A percentile compares a stretch with the other conserved stretches of the same genome.
Conservation (phyloP, 2,797 vertebrate genomes). For the Pangasius larnaudii region DNA sequence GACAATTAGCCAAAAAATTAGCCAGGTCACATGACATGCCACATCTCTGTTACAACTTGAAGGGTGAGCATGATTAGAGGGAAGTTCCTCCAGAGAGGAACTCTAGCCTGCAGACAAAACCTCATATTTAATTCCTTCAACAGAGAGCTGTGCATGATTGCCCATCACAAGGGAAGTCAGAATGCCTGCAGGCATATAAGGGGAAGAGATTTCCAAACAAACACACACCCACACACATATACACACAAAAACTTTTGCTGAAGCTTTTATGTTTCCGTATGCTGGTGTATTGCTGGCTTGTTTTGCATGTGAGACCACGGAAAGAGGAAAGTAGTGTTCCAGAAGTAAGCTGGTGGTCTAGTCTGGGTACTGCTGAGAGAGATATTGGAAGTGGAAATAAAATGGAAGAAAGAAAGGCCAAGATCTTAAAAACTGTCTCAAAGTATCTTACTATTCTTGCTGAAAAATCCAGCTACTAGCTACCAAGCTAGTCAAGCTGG, state of each 20-base stretch:
- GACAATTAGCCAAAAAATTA: slow-evolving; percentile 2
- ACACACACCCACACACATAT: slow-evolving; percentile 19
- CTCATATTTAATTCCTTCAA: slow-evolving; percentile 65
- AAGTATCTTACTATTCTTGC: not conserved
- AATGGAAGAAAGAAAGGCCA: not conserved
- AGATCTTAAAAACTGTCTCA: not conserved
- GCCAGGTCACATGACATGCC: slow-evolving; percentile 58
- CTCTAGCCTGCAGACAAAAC: slow-evolving; percentile 56
- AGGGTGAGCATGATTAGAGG: slow-evolving; percentile 44
- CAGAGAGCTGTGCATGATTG: slow-evolving; percentile 70
- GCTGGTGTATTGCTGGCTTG: not conserved
- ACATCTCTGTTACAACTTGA: slow-evolving; percentile 36
- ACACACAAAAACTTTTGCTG: slow-evolving; percentile 6
- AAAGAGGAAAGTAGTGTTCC: not conserved
- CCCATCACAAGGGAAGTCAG: slow-evolving; percentile 61
- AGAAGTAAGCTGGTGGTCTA: slow-evolving; percentile 19
- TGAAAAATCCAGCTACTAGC: not conserved
- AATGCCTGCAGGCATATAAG: slow-evolving; percentile 56
- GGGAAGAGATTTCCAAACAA: slow-evolving; percentile 42
- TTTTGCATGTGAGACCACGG: not conserved
- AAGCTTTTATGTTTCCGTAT: slow-evolving; percentile 8
- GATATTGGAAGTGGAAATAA: slow-evolving; percentile 2
- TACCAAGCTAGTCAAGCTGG: not conserved
- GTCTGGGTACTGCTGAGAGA: slow-evolving; percentile 16
- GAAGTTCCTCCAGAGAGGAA: slow-evolving; percentile 58